phyloP scores from a whole-genome alignment of 2,797 vertebrate genomes.

The Nyctalus aviator region DNA sequence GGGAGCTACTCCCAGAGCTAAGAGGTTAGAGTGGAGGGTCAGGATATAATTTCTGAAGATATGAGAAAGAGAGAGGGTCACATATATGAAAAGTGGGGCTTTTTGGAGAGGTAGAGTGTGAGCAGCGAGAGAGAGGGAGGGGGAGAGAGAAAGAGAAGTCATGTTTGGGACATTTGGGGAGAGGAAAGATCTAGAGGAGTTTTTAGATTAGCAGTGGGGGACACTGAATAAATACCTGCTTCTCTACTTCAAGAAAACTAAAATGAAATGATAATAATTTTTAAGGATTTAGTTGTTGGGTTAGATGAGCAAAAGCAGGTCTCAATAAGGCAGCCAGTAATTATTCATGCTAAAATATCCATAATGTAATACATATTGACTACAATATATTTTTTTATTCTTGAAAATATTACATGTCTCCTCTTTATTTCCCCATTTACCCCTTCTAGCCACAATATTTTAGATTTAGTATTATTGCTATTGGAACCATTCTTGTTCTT shows the following conservation, averaged over 20 bases:
- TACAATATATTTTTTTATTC: not conserved
- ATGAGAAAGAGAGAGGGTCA: not conserved
- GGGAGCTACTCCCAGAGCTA: not conserved
- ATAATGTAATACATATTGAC: not conserved
- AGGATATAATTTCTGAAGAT: not conserved
- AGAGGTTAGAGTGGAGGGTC: not conserved
- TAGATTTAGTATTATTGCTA: conserved; percentile 11
- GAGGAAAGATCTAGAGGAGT: not conserved
- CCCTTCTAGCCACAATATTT: not conserved
- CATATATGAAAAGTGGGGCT: not conserved
- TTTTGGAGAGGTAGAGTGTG: not conserved
- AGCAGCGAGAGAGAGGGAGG: not conserved
- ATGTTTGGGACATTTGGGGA: not conserved
- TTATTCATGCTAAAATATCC: conserved; percentile 7
- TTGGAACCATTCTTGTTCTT: not conserved
- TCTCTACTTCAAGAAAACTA: not conserved
- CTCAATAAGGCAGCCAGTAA: not conserved
- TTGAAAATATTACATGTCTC: not conserved
- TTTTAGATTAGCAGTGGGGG: not conserved
- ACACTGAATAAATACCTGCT: not conserved
- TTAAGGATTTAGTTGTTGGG: not conserved
- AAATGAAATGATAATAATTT: conserved; percentile 4
- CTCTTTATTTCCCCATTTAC: too few species aligned
- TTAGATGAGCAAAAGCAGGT: not conserved
- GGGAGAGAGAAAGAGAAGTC: too few species aligned